Conservation (phyloP, 2,888 invertebrate genomes). For the Thyatira batis region DNA sequence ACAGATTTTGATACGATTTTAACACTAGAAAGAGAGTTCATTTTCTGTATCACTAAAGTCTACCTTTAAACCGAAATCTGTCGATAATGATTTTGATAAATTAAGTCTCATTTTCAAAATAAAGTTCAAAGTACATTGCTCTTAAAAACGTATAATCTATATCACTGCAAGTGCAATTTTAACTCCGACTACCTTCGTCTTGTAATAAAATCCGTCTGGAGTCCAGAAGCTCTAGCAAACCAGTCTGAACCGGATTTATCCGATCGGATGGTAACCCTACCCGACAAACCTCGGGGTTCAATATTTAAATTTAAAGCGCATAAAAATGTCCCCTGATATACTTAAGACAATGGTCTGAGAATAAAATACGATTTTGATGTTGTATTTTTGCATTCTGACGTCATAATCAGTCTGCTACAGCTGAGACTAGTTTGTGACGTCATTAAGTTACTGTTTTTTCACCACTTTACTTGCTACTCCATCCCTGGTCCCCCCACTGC, state of each 20-base stretch:
- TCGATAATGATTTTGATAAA: too few relatives aligned
- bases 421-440: too few relatives aligned
- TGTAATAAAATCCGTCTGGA: neutral
- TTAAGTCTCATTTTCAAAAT: too few relatives aligned
- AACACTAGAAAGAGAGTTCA: too few relatives aligned
- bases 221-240: neutral
- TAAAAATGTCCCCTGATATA: neutral
- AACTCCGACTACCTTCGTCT: neutral
- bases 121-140: too few relatives aligned
- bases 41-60: too few relatives aligned
- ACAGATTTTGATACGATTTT: too few relatives aligned
- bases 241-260: neutral
- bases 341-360: neutral
- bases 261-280: slow-evolving; percentile 3
- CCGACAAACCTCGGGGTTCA: slow-evolving; percentile 16
- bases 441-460: too few relatives aligned
- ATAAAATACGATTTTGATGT: neutral
- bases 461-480: too few relatives aligned
- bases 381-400: neutral
- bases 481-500: too few relatives aligned
- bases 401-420: neutral
- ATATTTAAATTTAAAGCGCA: slow-evolving; percentile 39
- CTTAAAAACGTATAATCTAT: too few relatives aligned
- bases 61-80: too few relatives aligned
- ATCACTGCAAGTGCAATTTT: neutral